Evolutionary conservation across 2,797 vertebrate genomes (phyloP).

Genomic region (Centroberyx gerrardi): DNA sequence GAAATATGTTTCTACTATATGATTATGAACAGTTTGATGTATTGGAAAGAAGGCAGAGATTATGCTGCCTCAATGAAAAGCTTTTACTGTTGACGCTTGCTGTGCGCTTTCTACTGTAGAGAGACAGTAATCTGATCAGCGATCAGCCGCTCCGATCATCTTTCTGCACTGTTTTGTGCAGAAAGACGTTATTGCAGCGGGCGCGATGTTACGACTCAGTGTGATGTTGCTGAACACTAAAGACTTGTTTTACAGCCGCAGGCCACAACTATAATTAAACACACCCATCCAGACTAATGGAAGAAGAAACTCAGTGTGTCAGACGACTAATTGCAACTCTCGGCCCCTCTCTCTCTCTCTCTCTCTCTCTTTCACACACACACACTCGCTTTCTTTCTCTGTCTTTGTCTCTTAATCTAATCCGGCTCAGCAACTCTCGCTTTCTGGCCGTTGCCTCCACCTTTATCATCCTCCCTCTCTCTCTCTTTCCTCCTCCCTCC

Average conservation of each 20-base stretch:
- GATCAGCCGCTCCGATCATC: no score
- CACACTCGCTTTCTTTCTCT: slow-evolving; percentile 44
- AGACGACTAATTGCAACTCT: slow-evolving; percentile 71
- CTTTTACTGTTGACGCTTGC: background rate
- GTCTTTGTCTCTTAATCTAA: slow-evolving; percentile 63
- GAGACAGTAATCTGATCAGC: no score
- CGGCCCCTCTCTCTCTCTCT: slow-evolving; percentile 57
- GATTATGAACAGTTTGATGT: slow-evolving; percentile 12
- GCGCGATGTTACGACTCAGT: background rate
- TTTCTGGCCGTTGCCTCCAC: slow-evolving; percentile 50
- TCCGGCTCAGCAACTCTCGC: slow-evolving; percentile 59
- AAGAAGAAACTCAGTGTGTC: slow-evolving; percentile 66
- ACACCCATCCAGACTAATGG: slow-evolving; percentile 68
- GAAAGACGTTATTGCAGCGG: slow-evolving; percentile 9
- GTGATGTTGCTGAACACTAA: slow-evolving; percentile 8
- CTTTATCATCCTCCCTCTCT: background rate
- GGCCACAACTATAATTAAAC: slow-evolving; percentile 68
- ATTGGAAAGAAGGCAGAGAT: background rate
- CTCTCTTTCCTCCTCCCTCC: slow-evolving; percentile 23
- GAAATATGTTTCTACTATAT: background rate
- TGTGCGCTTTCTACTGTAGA: no score
- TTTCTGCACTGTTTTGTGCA: background rate
- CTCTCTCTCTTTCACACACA: slow-evolving; percentile 46
- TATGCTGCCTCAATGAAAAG: background rate
- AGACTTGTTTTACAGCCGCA: slow-evolving; percentile 61